A percentile compares a stretch with the other conserved stretches of the same genome.
Evolutionary conservation across 1,140 invertebrate species (phyloP).

Genomic region (Aphaenogaster floridana): DNA sequence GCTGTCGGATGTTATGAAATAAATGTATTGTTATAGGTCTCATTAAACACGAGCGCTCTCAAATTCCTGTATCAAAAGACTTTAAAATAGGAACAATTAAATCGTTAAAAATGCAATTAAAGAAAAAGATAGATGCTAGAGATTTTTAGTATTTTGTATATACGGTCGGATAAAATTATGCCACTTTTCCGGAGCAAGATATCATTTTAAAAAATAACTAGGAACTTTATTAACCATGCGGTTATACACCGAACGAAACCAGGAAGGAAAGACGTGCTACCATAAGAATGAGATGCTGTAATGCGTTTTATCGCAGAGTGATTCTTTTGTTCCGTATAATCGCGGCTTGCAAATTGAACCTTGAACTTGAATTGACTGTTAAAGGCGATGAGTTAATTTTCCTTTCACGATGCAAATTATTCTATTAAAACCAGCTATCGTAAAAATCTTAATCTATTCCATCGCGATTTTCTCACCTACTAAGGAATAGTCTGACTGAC

Average conservation of each 20-base stretch:
- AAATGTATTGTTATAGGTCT: conserved; percentile 36
- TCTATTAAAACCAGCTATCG: conserved; percentile 2
- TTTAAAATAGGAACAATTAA: background rate
- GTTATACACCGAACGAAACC: conserved; percentile 8
- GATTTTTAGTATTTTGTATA: background rate
- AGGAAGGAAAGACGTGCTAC: background rate
- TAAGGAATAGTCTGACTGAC: background rate
- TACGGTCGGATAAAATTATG: background rate
- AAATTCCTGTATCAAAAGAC: conserved; percentile 2
- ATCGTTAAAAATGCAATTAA: background rate
- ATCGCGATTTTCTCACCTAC: background rate
- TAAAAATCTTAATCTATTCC: background rate
- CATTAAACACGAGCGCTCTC: conserved; percentile 7
- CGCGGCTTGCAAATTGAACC: background rate
- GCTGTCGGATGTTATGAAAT: conserved; percentile 46
- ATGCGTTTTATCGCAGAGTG: conserved; percentile 33
- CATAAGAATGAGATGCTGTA: conserved; percentile 17
- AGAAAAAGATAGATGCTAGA: background rate
- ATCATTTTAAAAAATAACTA: background rate
- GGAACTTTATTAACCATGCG: background rate
- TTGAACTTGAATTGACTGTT: conserved; percentile 23
- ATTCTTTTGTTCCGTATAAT: conserved; percentile 40
- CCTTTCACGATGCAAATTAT: conserved; percentile 8
- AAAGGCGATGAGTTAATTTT: conserved; percentile 25
- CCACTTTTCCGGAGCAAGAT: background rate